Base-by-base conservation (phyloP, 2,888 invertebrate species). In the Ligdia adustata region DNA sequence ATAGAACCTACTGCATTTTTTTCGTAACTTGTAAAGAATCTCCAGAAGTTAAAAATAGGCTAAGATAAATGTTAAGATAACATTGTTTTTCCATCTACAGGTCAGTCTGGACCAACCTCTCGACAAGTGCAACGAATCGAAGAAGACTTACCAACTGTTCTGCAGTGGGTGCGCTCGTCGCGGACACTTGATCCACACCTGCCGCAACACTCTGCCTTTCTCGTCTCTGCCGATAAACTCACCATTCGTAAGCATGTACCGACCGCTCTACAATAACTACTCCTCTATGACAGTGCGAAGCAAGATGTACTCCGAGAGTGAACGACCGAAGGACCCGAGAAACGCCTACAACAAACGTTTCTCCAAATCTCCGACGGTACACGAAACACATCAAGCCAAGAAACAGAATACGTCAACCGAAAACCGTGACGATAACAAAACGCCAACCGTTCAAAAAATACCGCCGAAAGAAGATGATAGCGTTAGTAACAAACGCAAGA, bases 141-240 rank as follows among this genome's bases (percentile, higher is more conserved):
- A 83, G 66, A 78, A 75, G 34, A 57, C 68, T 43, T 12, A 65
- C 9, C 79, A 79, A 33, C 76, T 86, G 61, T 88, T 75, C 64
- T 93, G 93, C 75, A 92, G 92, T 57, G 89, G 92, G 14, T 93
- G 93, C 64, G 83, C 91, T 1, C 76, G 80, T 0, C 85, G 87
- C 6, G 93, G 93, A 0, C 93, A 93, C 65, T 72, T 89, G 5
- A 76, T 86, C 4, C 85, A 88, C 66, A 60, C 75, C 0, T 91
- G 91, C 57, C 81, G 82, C 9, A 14, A 64, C 48, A 66, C 79
- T 2, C 55, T 86, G 15, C 85, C 85, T 0, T 90, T 90, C 72
- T 80, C 86, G 3, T 79, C 78, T 4, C 68, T 86, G 3, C 77
- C 83, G n/a, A 72, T 90, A 53, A 75, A 79, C 64, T 72, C 82